Conservation (phyloP, 2,113 vertebrate genomes). For the Caranx ignobilis region DNA sequence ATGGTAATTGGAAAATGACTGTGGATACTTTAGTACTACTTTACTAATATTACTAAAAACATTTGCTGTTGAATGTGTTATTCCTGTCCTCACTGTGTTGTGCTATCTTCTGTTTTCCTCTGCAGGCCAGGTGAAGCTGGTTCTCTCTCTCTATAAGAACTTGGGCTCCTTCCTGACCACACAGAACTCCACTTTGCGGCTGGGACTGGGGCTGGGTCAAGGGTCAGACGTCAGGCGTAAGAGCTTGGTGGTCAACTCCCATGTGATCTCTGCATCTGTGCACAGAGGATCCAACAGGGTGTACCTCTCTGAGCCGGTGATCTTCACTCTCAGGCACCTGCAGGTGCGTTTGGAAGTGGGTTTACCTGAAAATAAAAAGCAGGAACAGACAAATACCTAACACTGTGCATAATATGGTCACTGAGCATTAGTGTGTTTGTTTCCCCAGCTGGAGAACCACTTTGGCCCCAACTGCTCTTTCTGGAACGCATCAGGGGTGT, state of each 20-base stretch:
- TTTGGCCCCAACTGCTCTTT: constrained; percentile 96
- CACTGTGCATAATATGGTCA: not conserved
- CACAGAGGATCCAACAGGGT: constrained; percentile 93
- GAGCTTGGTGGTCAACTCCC: constrained; percentile 92
- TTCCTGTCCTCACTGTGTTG: not conserved
- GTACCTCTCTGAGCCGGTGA: constrained; percentile 92
- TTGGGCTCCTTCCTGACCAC: constrained; percentile 92
- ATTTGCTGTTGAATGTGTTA: not conserved
- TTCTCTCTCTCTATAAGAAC: constrained; percentile 93
- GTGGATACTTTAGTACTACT: not conserved
- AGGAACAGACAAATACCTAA: not conserved
- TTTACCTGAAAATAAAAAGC: not conserved
- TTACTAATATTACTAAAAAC: too few relatives aligned
- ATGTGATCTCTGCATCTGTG: constrained; percentile 94
- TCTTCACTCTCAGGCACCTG: constrained; percentile 92
- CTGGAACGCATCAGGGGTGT: constrained; percentile 93
- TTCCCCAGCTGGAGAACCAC: constrained; percentile 90
- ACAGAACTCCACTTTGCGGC: constrained; percentile 90
- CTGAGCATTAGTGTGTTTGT: constrained; percentile 37
- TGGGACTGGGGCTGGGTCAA: constrained; percentile 80
- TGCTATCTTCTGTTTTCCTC: not conserved
- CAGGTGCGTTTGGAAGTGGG: constrained; percentile 80
- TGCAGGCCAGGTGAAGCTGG: constrained; percentile 89
- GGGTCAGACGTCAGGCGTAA: constrained; percentile 69
- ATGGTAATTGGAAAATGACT: not conserved